Percentiles rank a stretch among this genome's conserved stretches.
phyloP scores from a whole-genome alignment of 2,888 invertebrate species.

The Brachypterus glaber region DNA sequence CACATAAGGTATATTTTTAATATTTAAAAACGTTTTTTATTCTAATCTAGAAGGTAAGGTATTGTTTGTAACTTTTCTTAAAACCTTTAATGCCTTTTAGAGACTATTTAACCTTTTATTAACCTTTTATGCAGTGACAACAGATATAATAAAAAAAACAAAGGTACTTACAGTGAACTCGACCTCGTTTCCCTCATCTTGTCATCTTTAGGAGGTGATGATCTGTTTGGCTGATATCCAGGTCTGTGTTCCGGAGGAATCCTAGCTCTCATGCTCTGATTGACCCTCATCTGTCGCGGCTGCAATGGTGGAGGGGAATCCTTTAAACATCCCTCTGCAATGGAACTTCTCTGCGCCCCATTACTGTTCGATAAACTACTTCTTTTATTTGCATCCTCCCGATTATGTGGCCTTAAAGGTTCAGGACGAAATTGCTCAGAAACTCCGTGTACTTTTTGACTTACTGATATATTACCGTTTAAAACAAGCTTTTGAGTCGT shows the following conservation, averaged over 20 bases:
- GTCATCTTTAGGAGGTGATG: constrained; percentile 30
- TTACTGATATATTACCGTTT: constrained; percentile 40
- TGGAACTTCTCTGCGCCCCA: constrained; percentile 32
- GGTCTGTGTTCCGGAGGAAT: constrained; percentile 29
- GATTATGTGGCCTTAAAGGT: constrained; percentile 31
- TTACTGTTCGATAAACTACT: constrained; percentile 9
- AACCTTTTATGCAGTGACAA: too few relatives aligned
- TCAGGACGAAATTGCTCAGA: constrained; percentile 36
- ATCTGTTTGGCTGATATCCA: constrained; percentile 18
- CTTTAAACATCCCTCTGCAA: constrained; percentile 31
- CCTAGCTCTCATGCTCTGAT: constrained; percentile 38
- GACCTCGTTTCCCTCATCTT: constrained; percentile 25
- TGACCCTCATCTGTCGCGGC: constrained; percentile 37
- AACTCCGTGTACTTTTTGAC: constrained; percentile 36
- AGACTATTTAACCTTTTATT: too few relatives aligned
- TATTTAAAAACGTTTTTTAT: too few relatives aligned
- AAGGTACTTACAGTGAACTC: constrained; percentile 34
- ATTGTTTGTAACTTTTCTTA: too few relatives aligned
- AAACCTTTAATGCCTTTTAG: too few relatives aligned
- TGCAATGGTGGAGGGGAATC: constrained; percentile 36
- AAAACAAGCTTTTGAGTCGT: constrained; percentile 42
- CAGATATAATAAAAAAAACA: too few relatives aligned
- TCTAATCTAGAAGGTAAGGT: too few relatives aligned
- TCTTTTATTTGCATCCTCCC: constrained; percentile 19
- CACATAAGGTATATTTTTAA: too few relatives aligned